Evolutionary conservation across 2,888 invertebrate species (phyloP).

Genomic region (Phengaris alcon): DNA sequence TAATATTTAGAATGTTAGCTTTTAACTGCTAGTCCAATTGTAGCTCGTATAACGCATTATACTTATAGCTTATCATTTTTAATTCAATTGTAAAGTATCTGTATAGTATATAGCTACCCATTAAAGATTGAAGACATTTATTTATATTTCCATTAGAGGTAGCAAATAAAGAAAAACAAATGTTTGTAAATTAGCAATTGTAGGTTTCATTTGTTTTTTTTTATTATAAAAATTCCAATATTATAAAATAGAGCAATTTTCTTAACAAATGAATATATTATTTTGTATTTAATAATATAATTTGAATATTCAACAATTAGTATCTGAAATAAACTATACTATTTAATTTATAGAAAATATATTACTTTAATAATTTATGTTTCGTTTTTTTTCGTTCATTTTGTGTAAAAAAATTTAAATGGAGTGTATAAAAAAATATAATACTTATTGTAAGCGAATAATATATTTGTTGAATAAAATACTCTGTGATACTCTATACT

Average conservation of each 20-base stretch:
- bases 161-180: no score
- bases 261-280: no score
- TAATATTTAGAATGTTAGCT: neutral
- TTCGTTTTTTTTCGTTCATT: neutral
- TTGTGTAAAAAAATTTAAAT: conserved; percentile 28
- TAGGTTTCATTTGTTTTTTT: no score
- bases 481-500: conserved; percentile 65
- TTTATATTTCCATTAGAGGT: no score
- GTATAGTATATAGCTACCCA: neutral
- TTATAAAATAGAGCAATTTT: no score
- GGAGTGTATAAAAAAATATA: conserved; percentile 50
- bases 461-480: conserved; percentile 60
- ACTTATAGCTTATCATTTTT: neutral
- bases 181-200: no score
- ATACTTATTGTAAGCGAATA: neutral
- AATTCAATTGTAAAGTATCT: neutral
- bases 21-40: neutral
- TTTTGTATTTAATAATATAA: no score
- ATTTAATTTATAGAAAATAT: neutral
- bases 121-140: no score
- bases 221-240: no score
- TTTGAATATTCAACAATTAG: neutral
- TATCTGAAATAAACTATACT: neutral
- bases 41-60: neutral
- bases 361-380: neutral